A percentile compares a stretch with the other conserved stretches of the same genome.
Conservation (phyloP, 2,888 invertebrate species). For the Lycocerus yunnanus region DNA sequence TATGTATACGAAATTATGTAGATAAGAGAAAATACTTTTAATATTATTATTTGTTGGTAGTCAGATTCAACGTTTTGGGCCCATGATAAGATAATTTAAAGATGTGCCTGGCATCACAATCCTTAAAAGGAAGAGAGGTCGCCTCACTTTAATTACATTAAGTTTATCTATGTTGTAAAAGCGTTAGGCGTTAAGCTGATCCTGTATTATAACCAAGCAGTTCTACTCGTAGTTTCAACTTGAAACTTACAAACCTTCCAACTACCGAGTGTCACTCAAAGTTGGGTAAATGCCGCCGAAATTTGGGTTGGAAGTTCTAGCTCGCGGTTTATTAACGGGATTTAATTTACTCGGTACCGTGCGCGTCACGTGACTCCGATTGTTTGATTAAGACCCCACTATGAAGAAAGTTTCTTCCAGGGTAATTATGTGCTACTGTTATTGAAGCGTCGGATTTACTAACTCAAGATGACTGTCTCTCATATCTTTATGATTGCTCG, state of each 20-base stretch:
- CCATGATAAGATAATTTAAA: constrained; percentile 27
- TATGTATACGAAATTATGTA: constrained; percentile 13
- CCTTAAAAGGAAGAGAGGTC: constrained; percentile 21
- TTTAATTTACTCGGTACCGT: constrained; percentile 41
- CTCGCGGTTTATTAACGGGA: constrained; percentile 43
- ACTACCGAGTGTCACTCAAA: constrained; percentile 42
- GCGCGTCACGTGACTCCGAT: constrained; percentile 36
- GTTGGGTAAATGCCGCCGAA: constrained; percentile 39
- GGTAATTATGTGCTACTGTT: constrained; percentile 5
- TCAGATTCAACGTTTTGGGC: constrained; percentile 14
- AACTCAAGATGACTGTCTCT: constrained; percentile 11
- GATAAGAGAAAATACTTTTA: constrained; percentile 11
- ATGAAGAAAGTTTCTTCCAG: constrained; percentile 22
- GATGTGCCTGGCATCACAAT: constrained; percentile 28
- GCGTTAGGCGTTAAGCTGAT: constrained; percentile 23
- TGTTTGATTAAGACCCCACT: constrained; percentile 35
- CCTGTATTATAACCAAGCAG: constrained; percentile 24
- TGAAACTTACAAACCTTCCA: constrained; percentile 36
- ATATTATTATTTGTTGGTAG: constrained; percentile 16
- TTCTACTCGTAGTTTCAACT: constrained; percentile 21
- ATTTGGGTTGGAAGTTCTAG: constrained; percentile 37
- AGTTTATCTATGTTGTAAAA: constrained; percentile 30
- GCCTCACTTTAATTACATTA: constrained; percentile 27
- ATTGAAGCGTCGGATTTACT: constrained; percentile 11
- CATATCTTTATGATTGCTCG: constrained; percentile 11